Evolutionary conservation across 2,888 invertebrate genomes (phyloP), one percentile per base, ranked within the genome.

Genomic region (Alitta virens): DNA sequence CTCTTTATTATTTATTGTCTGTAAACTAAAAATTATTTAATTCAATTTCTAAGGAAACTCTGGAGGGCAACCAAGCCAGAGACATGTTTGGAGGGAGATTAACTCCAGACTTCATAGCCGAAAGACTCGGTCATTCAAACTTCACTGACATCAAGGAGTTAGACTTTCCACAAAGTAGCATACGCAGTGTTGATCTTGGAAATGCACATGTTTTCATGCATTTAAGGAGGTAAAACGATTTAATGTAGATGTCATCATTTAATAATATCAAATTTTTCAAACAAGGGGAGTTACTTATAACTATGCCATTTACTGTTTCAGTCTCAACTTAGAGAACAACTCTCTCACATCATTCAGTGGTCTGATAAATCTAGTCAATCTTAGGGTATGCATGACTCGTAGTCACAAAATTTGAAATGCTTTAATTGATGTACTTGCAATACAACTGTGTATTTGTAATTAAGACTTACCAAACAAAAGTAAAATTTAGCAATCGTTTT

Each of bases 271-370:
- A n/a, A n/a, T n/a, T n/a, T n/a, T n/a, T n/a, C n/a, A n/a, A n/a
- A n/a, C n/a, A n/a, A n/a, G n/a, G n/a, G n/a, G n/a, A n/a, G n/a
- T n/a, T n/a, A n/a, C n/a, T n/a, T n/a, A n/a, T n/a, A n/a, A n/a
- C n/a, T n/a, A n/a, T n/a, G n/a, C n/a, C n/a, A n/a, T n/a, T n/a
- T n/a, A n/a, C n/a, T n/a, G 12, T 33, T 33, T 12, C 71, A 80
- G 82, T 71, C 70, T 82, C 12, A 82, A 82, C 63, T 63, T 82
- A 49, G 82, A 82, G 66, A 75, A 81, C 70, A 82, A 82, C 70
- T 78, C 78, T 60, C 69, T 82, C 61, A 79, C 78, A 12, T 78
- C 79, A 3, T 79, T 82, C 64, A 75, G 76, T 67, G 81, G 82
- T 5, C 68, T 82, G n/a, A 72, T 79, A 52, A 68, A 78, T 64